A percentile compares a stretch with the other conserved stretches of the same genome.
phyloP scores from a whole-genome alignment of 2,888 invertebrate species.

The Heliconius aoede region DNA sequence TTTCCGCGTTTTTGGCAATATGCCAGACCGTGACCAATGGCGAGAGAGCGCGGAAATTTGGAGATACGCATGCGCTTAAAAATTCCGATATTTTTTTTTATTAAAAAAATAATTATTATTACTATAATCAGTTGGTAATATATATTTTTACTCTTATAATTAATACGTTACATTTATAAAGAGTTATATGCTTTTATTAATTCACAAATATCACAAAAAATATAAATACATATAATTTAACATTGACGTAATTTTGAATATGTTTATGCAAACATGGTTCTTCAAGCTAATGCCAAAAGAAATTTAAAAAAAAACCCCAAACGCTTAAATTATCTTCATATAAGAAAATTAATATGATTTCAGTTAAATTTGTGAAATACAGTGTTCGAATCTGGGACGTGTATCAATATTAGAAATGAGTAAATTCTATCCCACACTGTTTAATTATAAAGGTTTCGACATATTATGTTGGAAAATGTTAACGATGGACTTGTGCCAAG shows the following conservation, averaged over 20 bases:
- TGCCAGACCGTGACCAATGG: slow-evolving; percentile 75
- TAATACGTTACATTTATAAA: not conserved
- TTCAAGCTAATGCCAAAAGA: too few species aligned
- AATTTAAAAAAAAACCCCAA: too few species aligned
- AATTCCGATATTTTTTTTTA: slow-evolving; percentile 30
- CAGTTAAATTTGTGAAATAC: too few species aligned
- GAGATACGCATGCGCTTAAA: slow-evolving; percentile 62
- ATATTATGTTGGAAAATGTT: slow-evolving; percentile 24
- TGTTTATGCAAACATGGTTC: too few species aligned
- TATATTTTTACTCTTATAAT: not conserved
- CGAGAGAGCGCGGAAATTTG: slow-evolving; percentile 65
- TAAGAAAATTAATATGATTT: too few species aligned
- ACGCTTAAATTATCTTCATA: too few species aligned
- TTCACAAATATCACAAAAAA: not conserved
- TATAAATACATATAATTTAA: not conserved
- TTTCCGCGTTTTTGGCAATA: slow-evolving; percentile 78
- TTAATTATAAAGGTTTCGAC: slow-evolving; percentile 27
- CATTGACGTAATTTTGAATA: too few species aligned
- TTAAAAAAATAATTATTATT: not conserved
- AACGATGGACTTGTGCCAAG: slow-evolving; percentile 29
- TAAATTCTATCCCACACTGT: slow-evolving; percentile 20
- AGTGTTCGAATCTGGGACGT: slow-evolving; percentile 25
- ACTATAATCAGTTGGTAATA: too few species aligned
- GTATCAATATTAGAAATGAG: slow-evolving; percentile 30
- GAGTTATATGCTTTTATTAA: not conserved